Conservation (phyloP, 2,113 vertebrate species). For the Sylvia atricapilla region DNA sequence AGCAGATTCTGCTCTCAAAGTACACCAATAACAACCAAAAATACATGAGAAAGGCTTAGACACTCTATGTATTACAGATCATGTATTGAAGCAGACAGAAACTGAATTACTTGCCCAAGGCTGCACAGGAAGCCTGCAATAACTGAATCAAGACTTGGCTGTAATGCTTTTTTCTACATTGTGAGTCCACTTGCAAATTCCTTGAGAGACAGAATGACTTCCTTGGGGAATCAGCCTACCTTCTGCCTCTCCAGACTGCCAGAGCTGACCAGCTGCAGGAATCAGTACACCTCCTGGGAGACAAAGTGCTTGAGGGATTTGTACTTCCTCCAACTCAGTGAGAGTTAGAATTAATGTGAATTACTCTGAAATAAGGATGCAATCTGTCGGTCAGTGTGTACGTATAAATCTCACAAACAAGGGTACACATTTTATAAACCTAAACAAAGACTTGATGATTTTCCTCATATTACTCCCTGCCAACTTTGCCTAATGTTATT, state of each 20-base stretch:
- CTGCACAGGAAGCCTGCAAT: not conserved
- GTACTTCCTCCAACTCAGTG: constrained; percentile 3
- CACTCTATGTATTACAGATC: not conserved
- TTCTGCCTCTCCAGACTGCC: constrained; percentile 47
- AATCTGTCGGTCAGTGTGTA: not conserved
- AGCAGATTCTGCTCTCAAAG: not conserved
- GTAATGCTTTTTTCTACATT: not conserved
- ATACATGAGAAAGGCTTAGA: not conserved
- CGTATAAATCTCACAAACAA: not conserved
- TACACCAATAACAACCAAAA: not conserved
- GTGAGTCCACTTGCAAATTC: not conserved
- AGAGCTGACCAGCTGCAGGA: constrained; percentile 32
- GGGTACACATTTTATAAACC: not conserved
- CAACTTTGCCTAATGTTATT: not conserved
- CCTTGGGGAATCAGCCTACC: not conserved
- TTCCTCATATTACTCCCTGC: not conserved
- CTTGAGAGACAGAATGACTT: constrained; percentile 21
- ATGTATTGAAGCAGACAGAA: not conserved
- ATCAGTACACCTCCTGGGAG: not conserved
- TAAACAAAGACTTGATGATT: not conserved
- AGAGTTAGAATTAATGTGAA: constrained; percentile 37
- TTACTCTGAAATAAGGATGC: constrained; percentile 9
- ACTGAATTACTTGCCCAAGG: not conserved
- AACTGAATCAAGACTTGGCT: not conserved
- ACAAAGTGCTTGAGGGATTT: constrained; percentile 37